Evolutionary conservation across 1,140 invertebrate genomes (phyloP).

Genomic region (Drosophila tristis): DNA sequence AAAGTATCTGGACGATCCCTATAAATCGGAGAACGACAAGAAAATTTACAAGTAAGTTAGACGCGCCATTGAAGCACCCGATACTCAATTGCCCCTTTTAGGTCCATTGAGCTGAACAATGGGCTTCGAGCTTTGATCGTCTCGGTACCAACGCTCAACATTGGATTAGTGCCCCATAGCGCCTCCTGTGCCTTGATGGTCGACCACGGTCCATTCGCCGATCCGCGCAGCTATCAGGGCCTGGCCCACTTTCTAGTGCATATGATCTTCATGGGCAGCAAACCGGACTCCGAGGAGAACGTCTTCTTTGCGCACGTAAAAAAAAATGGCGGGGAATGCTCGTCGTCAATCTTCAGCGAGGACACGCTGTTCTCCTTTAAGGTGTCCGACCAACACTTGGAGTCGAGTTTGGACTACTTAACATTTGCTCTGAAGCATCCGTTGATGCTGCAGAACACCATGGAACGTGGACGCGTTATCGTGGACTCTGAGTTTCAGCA

Average conservation of each 20-base stretch:
- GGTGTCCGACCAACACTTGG: conserved; percentile 90
- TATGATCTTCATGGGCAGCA: conserved; percentile 92
- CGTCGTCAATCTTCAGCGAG: conserved; percentile 92
- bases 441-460: no score
- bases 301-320: no score
- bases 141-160: conserved; percentile 84
- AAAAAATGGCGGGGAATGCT: no score
- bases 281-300: conserved; percentile 87
- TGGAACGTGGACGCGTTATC: no score
- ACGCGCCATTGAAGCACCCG: not conserved
- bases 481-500: no score
- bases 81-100: conserved; percentile 53
- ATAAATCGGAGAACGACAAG: conserved; percentile 86
- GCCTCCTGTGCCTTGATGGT: conserved; percentile 85
- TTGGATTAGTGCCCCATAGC: no score
- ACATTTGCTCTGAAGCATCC: conserved; percentile 95
- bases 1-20: conserved; percentile 83
- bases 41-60: conserved; percentile 85
- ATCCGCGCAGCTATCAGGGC: conserved; percentile 84
- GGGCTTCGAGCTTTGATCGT: conserved; percentile 55
- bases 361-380: conserved; percentile 93
- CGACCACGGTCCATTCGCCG: no score
- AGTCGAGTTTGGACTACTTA: conserved; percentile 92
- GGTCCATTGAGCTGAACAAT: conserved; percentile 85
- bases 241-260: conserved; percentile 91